Conservation (phyloP, 92 coral and sea anemone species). For the Bergia sp. region DNA sequence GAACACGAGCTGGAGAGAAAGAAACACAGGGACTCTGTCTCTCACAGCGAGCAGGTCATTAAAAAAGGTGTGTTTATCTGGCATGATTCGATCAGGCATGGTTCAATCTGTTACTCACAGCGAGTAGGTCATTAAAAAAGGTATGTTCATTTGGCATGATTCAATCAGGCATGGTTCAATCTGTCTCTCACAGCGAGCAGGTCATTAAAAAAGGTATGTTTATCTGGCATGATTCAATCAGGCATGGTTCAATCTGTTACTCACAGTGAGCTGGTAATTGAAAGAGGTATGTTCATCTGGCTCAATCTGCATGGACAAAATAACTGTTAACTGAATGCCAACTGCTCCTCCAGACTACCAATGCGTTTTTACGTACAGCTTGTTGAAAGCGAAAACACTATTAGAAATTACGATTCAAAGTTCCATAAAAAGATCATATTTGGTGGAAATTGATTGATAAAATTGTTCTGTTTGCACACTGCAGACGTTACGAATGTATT, state of each 20-base stretch:
- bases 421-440: no score
- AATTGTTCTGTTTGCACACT: no score
- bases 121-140: constrained; percentile 69
- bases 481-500: no score
- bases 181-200: constrained; percentile 74
- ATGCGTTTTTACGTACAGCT: no score
- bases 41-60: constrained; percentile 75
- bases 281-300: constrained; percentile 54
- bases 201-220: constrained; percentile 72
- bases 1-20: constrained; percentile 79
- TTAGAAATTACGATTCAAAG: no score
- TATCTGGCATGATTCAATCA: background rate
- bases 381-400: no score
- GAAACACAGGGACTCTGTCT: constrained; percentile 72
- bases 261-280: constrained; percentile 74
- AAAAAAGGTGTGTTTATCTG: constrained; percentile 60
- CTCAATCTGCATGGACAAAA: constrained; percentile 31
- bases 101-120: constrained; percentile 67
- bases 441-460: no score
- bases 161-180: background rate
- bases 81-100: constrained; percentile 11
- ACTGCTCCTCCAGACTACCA: no score
- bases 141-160: constrained; percentile 32
- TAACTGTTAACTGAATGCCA: no score
- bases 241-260: constrained; percentile 46